A percentile compares a stretch with the other conserved stretches of the same genome.
Conservation (phyloP, 2,113 vertebrate species). For the Phasianus colchicus region DNA sequence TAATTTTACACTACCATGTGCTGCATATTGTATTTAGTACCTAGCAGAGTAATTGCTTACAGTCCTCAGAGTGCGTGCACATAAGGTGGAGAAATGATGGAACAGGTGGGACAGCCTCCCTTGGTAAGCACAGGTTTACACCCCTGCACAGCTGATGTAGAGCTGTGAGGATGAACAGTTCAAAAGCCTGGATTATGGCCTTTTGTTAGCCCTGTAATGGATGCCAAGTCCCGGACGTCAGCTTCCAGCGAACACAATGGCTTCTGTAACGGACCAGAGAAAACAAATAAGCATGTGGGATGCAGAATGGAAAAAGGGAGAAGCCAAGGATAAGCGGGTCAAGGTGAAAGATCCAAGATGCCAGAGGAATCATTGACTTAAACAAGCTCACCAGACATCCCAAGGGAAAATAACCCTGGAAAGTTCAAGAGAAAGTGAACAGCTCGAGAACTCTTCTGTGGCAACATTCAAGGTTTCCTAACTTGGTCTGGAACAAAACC, state of each 20-base stretch:
- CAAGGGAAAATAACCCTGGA: neutral
- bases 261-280: neutral
- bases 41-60: slow-evolving; percentile 79
- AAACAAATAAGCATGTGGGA: neutral
- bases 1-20: slow-evolving; percentile 85
- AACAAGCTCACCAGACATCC: neutral
- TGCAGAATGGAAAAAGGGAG: neutral
- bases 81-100: slow-evolving; percentile 74
- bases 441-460: neutral
- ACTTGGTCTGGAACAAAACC: neutral
- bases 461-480: neutral
- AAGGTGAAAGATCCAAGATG: slow-evolving; percentile 3
- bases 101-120: slow-evolving; percentile 77
- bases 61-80: slow-evolving; percentile 74
- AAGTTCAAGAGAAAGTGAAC: slow-evolving; percentile 30
- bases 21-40: slow-evolving; percentile 74
- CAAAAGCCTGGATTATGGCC: neutral
- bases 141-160: slow-evolving; percentile 39
- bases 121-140: slow-evolving; percentile 38
- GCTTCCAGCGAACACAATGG: neutral
- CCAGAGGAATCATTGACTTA: neutral
- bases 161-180: neutral
- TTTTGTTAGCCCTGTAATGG: neutral
- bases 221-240: neutral
- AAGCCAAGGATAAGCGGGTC: neutral